phyloP scores from a whole-genome alignment of 2,113 vertebrate genomes.

The Todiramphus chloris region DNA sequence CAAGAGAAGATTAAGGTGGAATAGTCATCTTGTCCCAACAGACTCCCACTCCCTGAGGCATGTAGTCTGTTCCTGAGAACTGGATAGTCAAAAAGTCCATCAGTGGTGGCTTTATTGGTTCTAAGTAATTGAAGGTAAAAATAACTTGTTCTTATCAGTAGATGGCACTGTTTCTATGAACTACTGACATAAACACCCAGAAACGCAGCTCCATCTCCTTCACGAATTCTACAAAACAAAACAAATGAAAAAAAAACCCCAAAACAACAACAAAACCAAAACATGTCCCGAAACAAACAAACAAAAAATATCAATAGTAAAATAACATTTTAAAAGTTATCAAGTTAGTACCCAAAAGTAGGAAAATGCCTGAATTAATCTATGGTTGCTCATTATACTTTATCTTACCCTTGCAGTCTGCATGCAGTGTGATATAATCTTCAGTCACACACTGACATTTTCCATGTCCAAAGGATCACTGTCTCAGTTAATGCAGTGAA shows the following conservation, averaged over 20 bases:
- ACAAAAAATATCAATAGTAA: background rate
- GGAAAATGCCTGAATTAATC: background rate
- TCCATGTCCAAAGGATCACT: background rate
- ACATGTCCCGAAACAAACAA: background rate
- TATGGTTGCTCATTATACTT: background rate
- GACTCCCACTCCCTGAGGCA: background rate
- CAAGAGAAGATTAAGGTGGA: background rate
- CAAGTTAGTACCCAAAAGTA: background rate
- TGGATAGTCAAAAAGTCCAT: background rate
- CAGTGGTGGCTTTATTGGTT: background rate
- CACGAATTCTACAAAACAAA: background rate
- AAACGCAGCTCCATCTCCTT: background rate
- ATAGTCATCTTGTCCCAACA: background rate
- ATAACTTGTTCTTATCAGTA: background rate
- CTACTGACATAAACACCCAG: background rate
- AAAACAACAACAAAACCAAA: too few relatives aligned
- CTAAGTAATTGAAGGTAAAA: background rate
- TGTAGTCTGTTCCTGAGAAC: background rate
- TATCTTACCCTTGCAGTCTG: background rate
- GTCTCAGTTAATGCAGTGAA: background rate
- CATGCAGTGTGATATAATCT: background rate
- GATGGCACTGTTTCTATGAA: slow-evolving; percentile 70
- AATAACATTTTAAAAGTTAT: background rate
- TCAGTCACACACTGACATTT: background rate
- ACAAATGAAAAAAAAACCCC: background rate